Conservation (phyloP, 2,797 vertebrate species). For the Cyprinella venusta region DNA sequence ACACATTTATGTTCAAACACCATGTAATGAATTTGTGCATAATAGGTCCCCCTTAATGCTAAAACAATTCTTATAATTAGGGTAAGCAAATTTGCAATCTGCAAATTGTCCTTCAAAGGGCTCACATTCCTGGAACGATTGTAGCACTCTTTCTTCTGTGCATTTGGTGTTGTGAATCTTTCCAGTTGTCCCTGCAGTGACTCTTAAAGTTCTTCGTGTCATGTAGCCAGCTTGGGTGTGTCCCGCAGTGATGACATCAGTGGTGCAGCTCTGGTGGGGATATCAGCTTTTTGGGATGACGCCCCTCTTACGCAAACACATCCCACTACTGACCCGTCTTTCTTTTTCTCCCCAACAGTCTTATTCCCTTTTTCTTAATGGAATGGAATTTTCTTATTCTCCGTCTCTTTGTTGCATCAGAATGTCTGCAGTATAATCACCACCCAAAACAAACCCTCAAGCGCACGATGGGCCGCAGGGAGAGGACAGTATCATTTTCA, state of each 20-base stretch:
- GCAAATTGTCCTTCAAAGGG: not conserved
- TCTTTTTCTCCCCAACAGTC: conserved; percentile 41
- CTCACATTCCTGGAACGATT: conserved; percentile 23
- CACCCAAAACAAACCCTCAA: conserved; percentile 38
- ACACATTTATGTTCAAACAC: too few species aligned
- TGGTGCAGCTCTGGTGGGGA: conserved; percentile 57
- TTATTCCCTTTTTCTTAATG: conserved; percentile 18
- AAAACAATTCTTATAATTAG: not conserved
- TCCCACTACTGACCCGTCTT: conserved; percentile 46
- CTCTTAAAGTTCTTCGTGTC: conserved; percentile 47
- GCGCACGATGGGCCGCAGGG: conserved; percentile 46
- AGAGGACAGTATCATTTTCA: conserved; percentile 48
- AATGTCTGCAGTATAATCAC: conserved; percentile 57
- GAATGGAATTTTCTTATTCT: conserved; percentile 16
- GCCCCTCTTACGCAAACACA: conserved; percentile 60
- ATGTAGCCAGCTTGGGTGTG: conserved; percentile 60
- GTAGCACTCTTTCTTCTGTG: conserved; percentile 3
- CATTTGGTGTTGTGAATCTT: conserved; percentile 27
- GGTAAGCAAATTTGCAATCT: not conserved
- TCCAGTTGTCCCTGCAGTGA: conserved; percentile 32
- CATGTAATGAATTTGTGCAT: too few species aligned
- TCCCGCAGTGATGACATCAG: conserved; percentile 62
- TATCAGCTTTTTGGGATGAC: conserved; percentile 62
- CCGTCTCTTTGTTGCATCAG: conserved; percentile 43
- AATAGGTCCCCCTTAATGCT: not conserved